Percentiles rank a stretch among this genome's conserved stretches.
phyloP scores from a whole-genome alignment of 2,888 invertebrate species.

The Scrobipalpa costella region DNA sequence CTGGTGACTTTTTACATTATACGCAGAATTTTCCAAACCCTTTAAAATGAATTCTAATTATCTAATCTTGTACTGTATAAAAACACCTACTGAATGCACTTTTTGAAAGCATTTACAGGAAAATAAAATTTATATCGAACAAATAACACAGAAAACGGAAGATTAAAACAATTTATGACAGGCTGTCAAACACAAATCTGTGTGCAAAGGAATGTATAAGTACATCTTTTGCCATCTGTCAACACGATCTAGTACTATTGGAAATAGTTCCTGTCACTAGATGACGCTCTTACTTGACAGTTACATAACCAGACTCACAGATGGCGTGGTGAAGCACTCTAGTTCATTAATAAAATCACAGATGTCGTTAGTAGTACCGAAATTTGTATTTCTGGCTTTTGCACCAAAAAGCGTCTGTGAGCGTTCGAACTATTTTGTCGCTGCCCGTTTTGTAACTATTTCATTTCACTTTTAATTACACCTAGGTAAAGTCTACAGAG shows the following conservation, averaged over 20 bases:
- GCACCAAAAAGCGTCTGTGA: no score
- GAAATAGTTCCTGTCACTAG: not conserved
- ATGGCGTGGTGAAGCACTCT: not conserved
- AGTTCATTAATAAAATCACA: conserved; percentile 17
- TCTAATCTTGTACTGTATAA: not conserved
- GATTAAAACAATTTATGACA: not conserved
- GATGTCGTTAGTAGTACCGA: conserved; percentile 37
- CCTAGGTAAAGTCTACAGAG: no score
- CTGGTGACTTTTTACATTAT: conserved; percentile 49
- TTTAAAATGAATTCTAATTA: not conserved
- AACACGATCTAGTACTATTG: not conserved
- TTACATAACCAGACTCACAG: not conserved
- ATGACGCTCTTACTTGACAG: not conserved
- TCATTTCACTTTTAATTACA: no score
- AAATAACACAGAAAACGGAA: not conserved
- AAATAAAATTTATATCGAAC: no score
- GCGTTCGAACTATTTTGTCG: no score
- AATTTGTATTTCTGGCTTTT: no score
- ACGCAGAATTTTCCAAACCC: conserved; percentile 22
- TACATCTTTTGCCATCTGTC: not conserved
- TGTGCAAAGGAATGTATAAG: not conserved
- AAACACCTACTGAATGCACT: no score
- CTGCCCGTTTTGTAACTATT: no score
- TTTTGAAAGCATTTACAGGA: not conserved
- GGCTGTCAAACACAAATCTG: not conserved